Base-by-base conservation (phyloP, 2,888 invertebrate species). In the Eristalis arbustorum region DNA sequence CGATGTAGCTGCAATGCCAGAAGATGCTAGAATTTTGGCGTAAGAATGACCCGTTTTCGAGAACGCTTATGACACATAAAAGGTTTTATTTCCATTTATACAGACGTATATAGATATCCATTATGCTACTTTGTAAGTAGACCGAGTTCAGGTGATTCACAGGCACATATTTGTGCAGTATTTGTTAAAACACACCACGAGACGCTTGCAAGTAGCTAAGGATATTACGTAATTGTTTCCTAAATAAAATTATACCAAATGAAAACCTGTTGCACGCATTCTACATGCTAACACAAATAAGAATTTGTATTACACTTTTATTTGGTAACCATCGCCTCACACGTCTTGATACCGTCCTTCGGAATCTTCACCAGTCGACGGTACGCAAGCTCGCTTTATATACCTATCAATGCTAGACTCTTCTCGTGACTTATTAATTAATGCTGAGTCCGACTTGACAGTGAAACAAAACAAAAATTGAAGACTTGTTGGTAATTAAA, bases 391-490 rank as follows among this genome's bases (percentile, higher is more conserved):
- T 18, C 8, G 49, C 18, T 49, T 49, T 18, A n/a, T n/a, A n/a
- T 42, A n/a, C 42, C 18, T 4, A 6, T 18, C 42, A 49, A 49
- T 49, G 49, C 18, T 49, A 49, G 28, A 40, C 57, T 4, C 31
- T 31, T 11, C 14, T 66, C 74, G 74, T 74, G 74, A 66, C 25
- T 10, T 66, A 25, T 64, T 22, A 74, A 74, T 74, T 59, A 18
- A 5, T 49, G 49, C 18, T 18, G 18, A 8, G 49, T 49, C 8
- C 49, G 49, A 49, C 18, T 49, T 49, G 49, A 64, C 18, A 64
- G 22, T 34, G n/a, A 63, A 31, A 10, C 18, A 28, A 14, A 25
- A 28, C n/a, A 10, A 28, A 68, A 34, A 62, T 18, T 37, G 63
- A 37, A 37, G 37, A 37, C 18, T 34, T 14, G n/a, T 28, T 18